phyloP scores from a whole-genome alignment of 1,140 invertebrate species.

The Chlorops oryzae region DNA sequence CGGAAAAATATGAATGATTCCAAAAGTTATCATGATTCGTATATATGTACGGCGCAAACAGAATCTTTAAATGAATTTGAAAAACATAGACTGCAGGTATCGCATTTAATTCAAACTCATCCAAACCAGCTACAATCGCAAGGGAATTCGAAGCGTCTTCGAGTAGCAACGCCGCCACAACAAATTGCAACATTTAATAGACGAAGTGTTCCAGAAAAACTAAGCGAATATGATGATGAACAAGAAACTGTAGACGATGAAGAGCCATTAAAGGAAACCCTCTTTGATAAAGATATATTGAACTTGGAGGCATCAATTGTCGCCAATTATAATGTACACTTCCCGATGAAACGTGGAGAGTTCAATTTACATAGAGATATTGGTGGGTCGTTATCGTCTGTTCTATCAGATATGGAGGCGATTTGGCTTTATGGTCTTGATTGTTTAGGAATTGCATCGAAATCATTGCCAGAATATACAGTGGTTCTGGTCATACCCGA shows the following conservation, averaged over 20 bases:
- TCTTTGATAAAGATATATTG: constrained; percentile 34
- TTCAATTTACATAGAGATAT: constrained; percentile 77
- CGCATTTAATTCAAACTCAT: constrained; percentile 70
- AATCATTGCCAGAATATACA: constrained; percentile 75
- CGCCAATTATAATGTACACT: constrained; percentile 76
- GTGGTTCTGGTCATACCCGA: constrained; percentile 86
- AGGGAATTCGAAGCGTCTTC: constrained; percentile 54
- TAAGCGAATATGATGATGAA: constrained; percentile 56
- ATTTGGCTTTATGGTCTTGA: constrained; percentile 82
- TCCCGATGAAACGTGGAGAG: constrained; percentile 80
- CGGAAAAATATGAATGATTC: constrained; percentile 48
- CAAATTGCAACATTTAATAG: constrained; percentile 82
- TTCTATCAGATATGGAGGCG: constrained; percentile 75
- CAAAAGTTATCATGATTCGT: not conserved
- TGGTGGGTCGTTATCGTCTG: constrained; percentile 76
- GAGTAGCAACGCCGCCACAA: constrained; percentile 79
- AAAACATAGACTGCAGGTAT: constrained; percentile 73
- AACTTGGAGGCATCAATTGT: constrained; percentile 67
- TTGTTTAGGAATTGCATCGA: constrained; percentile 56
- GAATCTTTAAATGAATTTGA: constrained; percentile 67
- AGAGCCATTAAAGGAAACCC: constrained; percentile 40
- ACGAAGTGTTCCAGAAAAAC: constrained; percentile 61
- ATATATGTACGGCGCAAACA: not conserved
- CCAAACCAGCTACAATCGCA: constrained; percentile 2
- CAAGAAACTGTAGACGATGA: constrained; percentile 59